A percentile compares a stretch with the other conserved stretches of the same genome.
Evolutionary conservation across 92 coral and sea anemone species (phyloP).

Genomic region (Parazoanthus atlanticus): DNA sequence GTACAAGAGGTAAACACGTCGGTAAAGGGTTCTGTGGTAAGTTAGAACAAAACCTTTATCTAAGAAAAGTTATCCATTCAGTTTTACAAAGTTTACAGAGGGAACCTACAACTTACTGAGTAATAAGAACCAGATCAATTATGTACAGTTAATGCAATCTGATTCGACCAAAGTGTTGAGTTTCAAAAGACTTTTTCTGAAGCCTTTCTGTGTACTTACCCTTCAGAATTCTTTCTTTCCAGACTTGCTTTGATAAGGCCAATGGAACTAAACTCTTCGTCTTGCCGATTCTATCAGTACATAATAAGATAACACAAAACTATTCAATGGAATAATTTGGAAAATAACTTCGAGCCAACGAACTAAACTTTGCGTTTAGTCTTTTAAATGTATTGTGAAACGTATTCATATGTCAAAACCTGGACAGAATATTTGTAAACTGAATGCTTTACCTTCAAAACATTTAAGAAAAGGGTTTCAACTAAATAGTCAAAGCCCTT

Average conservation of each 20-base stretch:
- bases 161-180: not conserved
- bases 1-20: not conserved
- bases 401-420: too few relatives aligned
- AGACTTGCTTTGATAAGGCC: conserved; percentile 76
- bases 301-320: not conserved
- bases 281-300: not conserved
- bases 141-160: too few relatives aligned
- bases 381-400: too few relatives aligned
- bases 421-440: too few relatives aligned
- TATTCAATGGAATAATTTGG: not conserved
- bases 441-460: too few relatives aligned
- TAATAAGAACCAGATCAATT: too few relatives aligned
- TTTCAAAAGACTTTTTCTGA: not conserved
- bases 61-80: not conserved
- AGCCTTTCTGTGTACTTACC: conserved; percentile 47
- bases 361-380: too few relatives aligned
- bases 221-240: conserved; percentile 53
- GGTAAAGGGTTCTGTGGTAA: too few relatives aligned
- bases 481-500: too few relatives aligned
- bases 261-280: conserved; percentile 51
- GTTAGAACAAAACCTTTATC: not conserved
- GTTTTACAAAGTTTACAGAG: not conserved
- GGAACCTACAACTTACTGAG: too few relatives aligned
- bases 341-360: not conserved
- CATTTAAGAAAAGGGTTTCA: too few relatives aligned